Percentiles rank a stretch among this genome's conserved stretches.
Conservation (phyloP, 2,888 invertebrate species). For the Coleophora deauratella region DNA sequence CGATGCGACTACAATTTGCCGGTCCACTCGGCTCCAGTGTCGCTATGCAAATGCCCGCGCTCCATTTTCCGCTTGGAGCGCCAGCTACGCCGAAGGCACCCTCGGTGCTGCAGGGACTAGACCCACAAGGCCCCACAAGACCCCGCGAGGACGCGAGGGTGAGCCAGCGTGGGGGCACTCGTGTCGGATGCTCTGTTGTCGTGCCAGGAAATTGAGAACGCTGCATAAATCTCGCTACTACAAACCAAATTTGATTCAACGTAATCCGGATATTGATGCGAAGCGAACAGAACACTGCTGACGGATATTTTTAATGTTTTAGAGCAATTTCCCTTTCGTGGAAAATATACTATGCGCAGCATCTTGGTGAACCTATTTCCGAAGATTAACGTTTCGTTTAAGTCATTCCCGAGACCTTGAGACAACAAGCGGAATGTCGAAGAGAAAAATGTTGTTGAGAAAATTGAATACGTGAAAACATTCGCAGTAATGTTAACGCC, state of each 20-base stretch:
- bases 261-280: slow-evolving; percentile 72
- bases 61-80: slow-evolving; percentile 59
- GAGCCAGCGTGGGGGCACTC: slow-evolving; percentile 26
- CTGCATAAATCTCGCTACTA: slow-evolving; percentile 70
- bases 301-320: slow-evolving; percentile 38
- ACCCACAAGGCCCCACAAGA: slow-evolving; percentile 12
- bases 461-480: slow-evolving; percentile 65
- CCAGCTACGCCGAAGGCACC: slow-evolving; percentile 29
- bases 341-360: slow-evolving; percentile 17
- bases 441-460: slow-evolving; percentile 57
- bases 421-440: slow-evolving; percentile 38
- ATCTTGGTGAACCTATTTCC: slow-evolving; percentile 34
- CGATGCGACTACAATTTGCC: slow-evolving; percentile 70
- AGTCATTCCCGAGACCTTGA: slow-evolving; percentile 34
- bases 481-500: slow-evolving; percentile 38
- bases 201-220: slow-evolving; percentile 72
- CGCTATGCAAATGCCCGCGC: slow-evolving; percentile 67
- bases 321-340: slow-evolving; percentile 15
- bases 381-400: slow-evolving; percentile 36
- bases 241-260: slow-evolving; percentile 70
- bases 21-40: slow-evolving; percentile 60
- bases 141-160: slow-evolving; percentile 1
- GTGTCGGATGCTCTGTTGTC: slow-evolving; percentile 66
- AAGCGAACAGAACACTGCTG: slow-evolving; percentile 46
- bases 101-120: slow-evolving; percentile 21